phyloP scores from a whole-genome alignment of 2,888 invertebrate genomes.

The Malthinus seriepunctatus region DNA sequence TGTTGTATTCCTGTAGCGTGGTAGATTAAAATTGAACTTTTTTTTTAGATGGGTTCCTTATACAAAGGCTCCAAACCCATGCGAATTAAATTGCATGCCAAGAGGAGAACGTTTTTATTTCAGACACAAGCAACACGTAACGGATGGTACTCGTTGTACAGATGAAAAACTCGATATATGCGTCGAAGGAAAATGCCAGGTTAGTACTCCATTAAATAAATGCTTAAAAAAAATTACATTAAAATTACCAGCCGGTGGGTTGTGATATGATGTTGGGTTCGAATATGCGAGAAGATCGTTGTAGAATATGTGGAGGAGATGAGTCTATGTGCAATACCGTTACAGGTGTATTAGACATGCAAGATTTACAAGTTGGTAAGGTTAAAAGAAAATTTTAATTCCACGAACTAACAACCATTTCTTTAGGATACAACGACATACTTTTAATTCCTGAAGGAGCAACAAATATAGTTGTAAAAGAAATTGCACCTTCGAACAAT shows the following conservation, averaged over 20 bases:
- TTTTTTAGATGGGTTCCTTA: slow-evolving; percentile 82
- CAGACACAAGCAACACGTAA: slow-evolving; percentile 77
- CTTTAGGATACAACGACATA: slow-evolving; percentile 87
- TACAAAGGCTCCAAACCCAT: slow-evolving; percentile 84
- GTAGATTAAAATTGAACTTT: slow-evolving; percentile 7
- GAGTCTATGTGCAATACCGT: slow-evolving; percentile 85
- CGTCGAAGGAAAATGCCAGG: slow-evolving; percentile 91
- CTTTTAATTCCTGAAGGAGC: slow-evolving; percentile 89
- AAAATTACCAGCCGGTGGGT: slow-evolving; percentile 74
- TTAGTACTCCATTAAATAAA: slow-evolving; percentile 51
- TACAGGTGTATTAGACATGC: slow-evolving; percentile 69
- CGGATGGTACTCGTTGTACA: slow-evolving; percentile 83
- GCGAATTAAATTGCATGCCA: slow-evolving; percentile 96
- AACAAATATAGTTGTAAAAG: slow-evolving; percentile 84
- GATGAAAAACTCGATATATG: slow-evolving; percentile 88
- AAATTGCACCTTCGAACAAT: slow-evolving; percentile 82
- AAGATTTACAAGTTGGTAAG: slow-evolving; percentile 75
- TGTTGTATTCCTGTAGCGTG: background rate
- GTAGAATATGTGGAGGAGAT: slow-evolving; percentile 91
- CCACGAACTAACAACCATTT: background rate
- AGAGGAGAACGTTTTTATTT: slow-evolving; percentile 89
- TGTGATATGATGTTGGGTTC: slow-evolving; percentile 96
- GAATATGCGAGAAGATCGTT: slow-evolving; percentile 82
- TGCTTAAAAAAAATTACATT: slow-evolving; percentile 17
- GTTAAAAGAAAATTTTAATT: background rate